Evolutionary conservation across 2,888 invertebrate species (phyloP).

Genomic region (Melinopterus prodromus): DNA sequence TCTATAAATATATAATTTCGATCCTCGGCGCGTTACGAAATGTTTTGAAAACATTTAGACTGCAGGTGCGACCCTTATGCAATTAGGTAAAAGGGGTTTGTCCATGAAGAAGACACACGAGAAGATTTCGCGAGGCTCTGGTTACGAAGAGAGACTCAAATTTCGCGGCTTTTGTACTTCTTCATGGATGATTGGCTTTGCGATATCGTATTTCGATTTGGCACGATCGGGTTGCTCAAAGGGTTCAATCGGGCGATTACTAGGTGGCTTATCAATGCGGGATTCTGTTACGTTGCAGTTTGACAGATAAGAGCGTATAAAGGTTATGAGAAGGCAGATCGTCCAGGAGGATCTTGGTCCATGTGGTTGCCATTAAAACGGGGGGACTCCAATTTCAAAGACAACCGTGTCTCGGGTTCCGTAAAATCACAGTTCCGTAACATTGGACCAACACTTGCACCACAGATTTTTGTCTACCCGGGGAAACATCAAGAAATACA

Average conservation of each 20-base stretch:
- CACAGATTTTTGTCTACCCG: background rate
- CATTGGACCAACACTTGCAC: background rate
- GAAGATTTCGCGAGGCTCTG: conserved; percentile 23
- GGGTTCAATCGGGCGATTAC: conserved; percentile 16
- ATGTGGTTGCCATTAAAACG: background rate
- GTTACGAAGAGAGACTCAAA: conserved; percentile 9
- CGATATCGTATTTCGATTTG: conserved; percentile 10
- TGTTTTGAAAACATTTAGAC: conserved; percentile 9
- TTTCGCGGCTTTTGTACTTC: conserved; percentile 11
- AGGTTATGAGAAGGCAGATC: background rate
- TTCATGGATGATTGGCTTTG: conserved; percentile 8
- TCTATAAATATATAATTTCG: conserved; percentile 11
- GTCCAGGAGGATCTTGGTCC: background rate
- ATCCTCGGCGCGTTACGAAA: background rate
- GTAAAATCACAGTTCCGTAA: background rate
- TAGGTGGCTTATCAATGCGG: background rate
- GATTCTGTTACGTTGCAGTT: background rate
- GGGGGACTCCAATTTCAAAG: conserved; percentile 8
- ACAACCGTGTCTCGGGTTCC: background rate
- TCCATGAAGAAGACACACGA: conserved; percentile 11
- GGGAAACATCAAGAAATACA: background rate
- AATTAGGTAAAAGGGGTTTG: background rate
- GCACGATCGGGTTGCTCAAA: conserved; percentile 10
- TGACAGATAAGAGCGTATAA: background rate
- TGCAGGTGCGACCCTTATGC: background rate